These are phyloP conservation scores for Ibycter americanus DNA, from an alignment of 2,797 vertebrate species.

Conservation along the genomic window DNA sequence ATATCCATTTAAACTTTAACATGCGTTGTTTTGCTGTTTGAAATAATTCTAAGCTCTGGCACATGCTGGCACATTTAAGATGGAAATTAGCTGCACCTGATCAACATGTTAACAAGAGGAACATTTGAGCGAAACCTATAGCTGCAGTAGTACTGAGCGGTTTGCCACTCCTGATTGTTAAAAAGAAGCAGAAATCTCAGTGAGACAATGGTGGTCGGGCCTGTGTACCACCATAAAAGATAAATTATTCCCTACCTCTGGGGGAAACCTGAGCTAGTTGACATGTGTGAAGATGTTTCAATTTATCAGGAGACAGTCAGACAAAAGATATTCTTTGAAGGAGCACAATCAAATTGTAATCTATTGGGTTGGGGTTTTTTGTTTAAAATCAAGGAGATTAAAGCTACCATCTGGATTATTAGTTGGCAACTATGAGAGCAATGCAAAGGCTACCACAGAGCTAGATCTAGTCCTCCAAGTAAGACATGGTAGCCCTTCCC, in stretches of 20 bases:
- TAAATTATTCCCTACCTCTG: conserved; percentile 26
- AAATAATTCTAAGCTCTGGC: neutral
- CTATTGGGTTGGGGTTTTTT: neutral
- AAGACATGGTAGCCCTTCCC: neutral
- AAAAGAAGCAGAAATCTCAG: neutral
- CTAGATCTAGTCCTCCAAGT: neutral
- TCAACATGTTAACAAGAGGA: conserved; percentile 14
- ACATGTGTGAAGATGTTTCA: conserved; percentile 10
- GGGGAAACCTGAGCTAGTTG: conserved; percentile 26
- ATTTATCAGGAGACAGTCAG: conserved; percentile 21
- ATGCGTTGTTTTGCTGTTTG: neutral
- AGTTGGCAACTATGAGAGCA: neutral
- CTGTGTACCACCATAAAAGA: neutral
- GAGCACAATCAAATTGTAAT: neutral
- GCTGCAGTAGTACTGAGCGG: neutral
- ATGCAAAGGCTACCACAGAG: neutral
- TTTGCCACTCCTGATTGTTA: neutral
- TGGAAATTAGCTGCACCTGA: neutral
- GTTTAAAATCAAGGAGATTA: neutral
- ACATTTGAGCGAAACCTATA: neutral
- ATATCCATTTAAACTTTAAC: conserved; percentile 17
- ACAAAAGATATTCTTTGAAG: neutral
- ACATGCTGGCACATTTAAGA: neutral
- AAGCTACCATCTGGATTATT: neutral
- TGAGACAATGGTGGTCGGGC: neutral